Percentiles rank a stretch among this genome's conserved stretches.
Conservation (phyloP, 2,888 invertebrate species). For the Agriopis leucophaearia region DNA sequence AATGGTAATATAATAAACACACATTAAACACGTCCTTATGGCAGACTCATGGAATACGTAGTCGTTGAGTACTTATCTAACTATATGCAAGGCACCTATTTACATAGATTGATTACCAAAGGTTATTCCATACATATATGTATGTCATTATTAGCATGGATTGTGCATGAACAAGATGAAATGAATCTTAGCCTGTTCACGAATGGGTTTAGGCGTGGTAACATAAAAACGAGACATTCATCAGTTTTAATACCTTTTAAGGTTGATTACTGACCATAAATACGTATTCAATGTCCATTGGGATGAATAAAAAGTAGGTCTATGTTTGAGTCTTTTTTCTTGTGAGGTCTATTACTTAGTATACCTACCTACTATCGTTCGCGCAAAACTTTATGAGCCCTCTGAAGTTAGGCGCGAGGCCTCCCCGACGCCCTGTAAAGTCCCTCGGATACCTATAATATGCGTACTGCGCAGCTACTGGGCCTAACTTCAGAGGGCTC, state of each 20-base stretch:
- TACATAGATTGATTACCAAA: slow-evolving; percentile 14
- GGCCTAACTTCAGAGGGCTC: too few species aligned
- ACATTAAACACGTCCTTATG: slow-evolving; percentile 20
- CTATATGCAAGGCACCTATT: slow-evolving; percentile 5
- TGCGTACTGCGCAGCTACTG: too few species aligned
- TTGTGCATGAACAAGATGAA: slow-evolving; percentile 40
- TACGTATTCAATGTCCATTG: slow-evolving; percentile 5
- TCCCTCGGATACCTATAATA: too few species aligned
- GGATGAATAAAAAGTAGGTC: not conserved
- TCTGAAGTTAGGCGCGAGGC: too few species aligned
- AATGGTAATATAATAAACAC: slow-evolving; percentile 34
- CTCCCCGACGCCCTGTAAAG: too few species aligned
- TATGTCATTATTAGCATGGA: slow-evolving; percentile 13
- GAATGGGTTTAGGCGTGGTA: slow-evolving; percentile 37
- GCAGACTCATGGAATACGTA: slow-evolving; percentile 1
- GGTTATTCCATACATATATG: not conserved
- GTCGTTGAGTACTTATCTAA: not conserved
- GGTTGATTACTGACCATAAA: slow-evolving; percentile 5
- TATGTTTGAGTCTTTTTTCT: not conserved
- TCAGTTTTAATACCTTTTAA: slow-evolving; percentile 11
- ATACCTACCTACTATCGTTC: too few species aligned
- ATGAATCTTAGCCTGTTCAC: slow-evolving; percentile 31
- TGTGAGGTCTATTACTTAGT: not conserved
- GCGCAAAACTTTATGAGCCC: too few species aligned
- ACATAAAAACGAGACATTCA: too few species aligned